Evolutionary conservation across 2,888 invertebrate species (phyloP).

Genomic region (Tinea pellionella): DNA sequence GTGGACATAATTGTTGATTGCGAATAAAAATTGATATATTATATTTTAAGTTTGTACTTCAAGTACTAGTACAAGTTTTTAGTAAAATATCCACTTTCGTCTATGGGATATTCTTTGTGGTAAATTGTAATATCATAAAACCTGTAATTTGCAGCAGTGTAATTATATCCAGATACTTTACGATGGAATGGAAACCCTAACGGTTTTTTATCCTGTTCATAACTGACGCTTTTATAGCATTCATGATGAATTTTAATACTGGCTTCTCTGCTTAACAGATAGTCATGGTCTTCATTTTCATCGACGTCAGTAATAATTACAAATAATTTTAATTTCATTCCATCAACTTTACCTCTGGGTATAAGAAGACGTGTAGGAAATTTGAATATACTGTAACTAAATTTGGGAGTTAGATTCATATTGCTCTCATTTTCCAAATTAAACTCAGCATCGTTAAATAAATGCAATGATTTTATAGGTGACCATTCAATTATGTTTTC

Average conservation of each 20-base stretch:
- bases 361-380: conserved; percentile 48
- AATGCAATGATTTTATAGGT: conserved; percentile 32
- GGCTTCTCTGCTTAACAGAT: not conserved
- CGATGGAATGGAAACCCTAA: conserved; percentile 58
- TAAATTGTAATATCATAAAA: conserved; percentile 46
- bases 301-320: conserved; percentile 38
- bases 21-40: too few relatives aligned
- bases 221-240: conserved; percentile 26
- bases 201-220: conserved; percentile 37
- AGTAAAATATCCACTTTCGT: conserved; percentile 35
- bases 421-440: conserved; percentile 27
- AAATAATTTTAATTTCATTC: conserved; percentile 49
- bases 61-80: conserved; percentile 31
- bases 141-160: conserved; percentile 36
- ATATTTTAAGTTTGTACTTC: too few relatives aligned
- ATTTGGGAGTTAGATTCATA: conserved; percentile 18
- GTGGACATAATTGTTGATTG: not conserved
- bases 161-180: conserved; percentile 27
- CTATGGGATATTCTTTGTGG: conserved; percentile 32
- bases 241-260: not conserved
- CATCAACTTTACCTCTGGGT: conserved; percentile 42
- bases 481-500: conserved; percentile 40
- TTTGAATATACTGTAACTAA: conserved; percentile 39
- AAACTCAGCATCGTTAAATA: conserved; percentile 32
- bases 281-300: conserved; percentile 21